Percentiles rank a stretch among this genome's conserved stretches.
These are phyloP conservation scores for Cherax destructor DNA, from an alignment of 1,140 invertebrate species.

Conservation along the genomic window DNA sequence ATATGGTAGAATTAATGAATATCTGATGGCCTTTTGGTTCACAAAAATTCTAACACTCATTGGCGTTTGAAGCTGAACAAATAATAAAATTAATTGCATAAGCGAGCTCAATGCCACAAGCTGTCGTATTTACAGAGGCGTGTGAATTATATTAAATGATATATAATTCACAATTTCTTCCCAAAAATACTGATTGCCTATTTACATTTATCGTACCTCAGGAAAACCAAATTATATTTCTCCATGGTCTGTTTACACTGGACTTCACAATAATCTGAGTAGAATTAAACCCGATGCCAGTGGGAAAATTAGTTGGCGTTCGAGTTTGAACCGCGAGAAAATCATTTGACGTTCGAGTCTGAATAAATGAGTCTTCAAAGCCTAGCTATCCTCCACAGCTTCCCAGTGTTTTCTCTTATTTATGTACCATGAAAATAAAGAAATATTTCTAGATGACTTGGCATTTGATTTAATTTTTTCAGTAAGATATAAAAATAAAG, in stretches of 20 bases:
- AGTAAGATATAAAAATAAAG: too few relatives aligned
- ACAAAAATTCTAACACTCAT: background rate
- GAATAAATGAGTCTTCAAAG: background rate
- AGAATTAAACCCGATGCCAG: background rate
- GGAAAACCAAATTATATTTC: background rate
- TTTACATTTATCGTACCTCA: background rate
- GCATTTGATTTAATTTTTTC: too few relatives aligned
- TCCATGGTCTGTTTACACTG: background rate
- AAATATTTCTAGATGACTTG: too few relatives aligned
- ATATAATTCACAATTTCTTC: background rate
- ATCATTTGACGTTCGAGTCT: conserved; percentile 5
- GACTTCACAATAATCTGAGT: background rate
- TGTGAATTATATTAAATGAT: background rate
- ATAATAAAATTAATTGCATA: background rate
- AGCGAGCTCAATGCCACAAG: background rate
- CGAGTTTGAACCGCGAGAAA: conserved; percentile 14
- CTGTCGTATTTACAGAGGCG: background rate
- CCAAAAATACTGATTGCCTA: background rate
- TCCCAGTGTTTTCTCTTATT: background rate
- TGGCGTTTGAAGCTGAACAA: background rate
- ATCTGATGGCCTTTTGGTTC: background rate
- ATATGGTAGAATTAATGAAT: too few relatives aligned
- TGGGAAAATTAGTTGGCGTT: conserved; percentile 7
- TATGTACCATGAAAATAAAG: too few relatives aligned
- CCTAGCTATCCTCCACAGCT: background rate